These are phyloP conservation scores for Sciaenops ocellatus DNA, from an alignment of 2,797 vertebrate species.

Conservation along the genomic window DNA sequence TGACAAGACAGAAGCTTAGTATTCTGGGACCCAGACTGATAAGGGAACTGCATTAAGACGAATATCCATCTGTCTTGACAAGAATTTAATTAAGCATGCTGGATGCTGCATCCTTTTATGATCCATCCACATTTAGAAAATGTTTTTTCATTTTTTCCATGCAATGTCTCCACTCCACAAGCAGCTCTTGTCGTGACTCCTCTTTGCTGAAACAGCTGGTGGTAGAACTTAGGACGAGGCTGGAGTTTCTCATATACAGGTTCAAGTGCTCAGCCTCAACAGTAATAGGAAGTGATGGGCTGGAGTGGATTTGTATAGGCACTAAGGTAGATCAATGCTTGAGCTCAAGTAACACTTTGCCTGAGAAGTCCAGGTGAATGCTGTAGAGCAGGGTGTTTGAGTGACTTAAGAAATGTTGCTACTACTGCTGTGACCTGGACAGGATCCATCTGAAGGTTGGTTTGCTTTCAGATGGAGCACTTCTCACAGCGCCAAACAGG, in stretches of 20 bases:
- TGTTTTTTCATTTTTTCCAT: constrained; percentile 24
- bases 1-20: constrained; percentile 42
- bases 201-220: constrained; percentile 39
- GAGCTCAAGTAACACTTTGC: constrained; percentile 30
- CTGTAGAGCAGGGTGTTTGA: constrained; percentile 37
- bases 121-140: constrained; percentile 44
- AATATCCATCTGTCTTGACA: constrained; percentile 57
- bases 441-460: constrained; percentile 29
- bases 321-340: constrained; percentile 21
- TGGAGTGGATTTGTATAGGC: constrained; percentile 28
- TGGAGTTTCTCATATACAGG: constrained; percentile 31
- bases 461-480: constrained; percentile 21
- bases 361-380: constrained; percentile 25
- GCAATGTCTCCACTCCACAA: constrained; percentile 19
- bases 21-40: constrained; percentile 33
- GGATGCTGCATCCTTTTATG: constrained; percentile 36
- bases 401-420: constrained; percentile 31
- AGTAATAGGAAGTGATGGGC: constrained; percentile 25
- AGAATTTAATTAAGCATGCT: constrained; percentile 38
- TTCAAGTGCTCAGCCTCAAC: constrained; percentile 25
- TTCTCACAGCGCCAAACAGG: constrained; percentile 28
- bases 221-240: constrained; percentile 22
- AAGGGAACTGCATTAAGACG: constrained; percentile 29
- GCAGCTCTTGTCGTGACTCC: constrained; percentile 16
- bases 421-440: constrained; percentile 22